Evolutionary conservation across 1,140 invertebrate species (phyloP).

Genomic region (Neodiprion virginianus): DNA sequence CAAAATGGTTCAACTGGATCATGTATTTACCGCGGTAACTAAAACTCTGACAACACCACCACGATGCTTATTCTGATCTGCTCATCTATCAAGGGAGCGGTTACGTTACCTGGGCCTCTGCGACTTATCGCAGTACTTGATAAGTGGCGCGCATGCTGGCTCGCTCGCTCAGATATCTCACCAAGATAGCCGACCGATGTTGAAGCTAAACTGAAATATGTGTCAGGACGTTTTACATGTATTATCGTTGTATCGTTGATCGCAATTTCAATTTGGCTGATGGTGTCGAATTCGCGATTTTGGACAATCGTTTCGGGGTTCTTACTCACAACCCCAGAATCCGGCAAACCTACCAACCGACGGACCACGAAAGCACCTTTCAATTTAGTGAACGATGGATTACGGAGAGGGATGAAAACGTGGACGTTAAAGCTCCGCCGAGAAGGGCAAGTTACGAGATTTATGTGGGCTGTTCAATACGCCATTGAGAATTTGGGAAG

Average conservation of each 20-base stretch:
- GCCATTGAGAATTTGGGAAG: too few species aligned
- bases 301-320: neutral
- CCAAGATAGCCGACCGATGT: neutral
- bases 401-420: too few species aligned
- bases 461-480: too few species aligned
- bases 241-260: too few species aligned
- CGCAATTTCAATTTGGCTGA: neutral
- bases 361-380: neutral
- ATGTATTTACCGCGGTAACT: neutral
- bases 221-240: neutral
- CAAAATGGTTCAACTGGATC: neutral
- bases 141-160: neutral
- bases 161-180: neutral
- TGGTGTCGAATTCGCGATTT: neutral
- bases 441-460: too few species aligned
- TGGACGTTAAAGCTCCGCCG: too few species aligned
- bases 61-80: neutral
- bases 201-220: neutral
- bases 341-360: too few species aligned
- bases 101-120: neutral
- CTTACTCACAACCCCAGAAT: too few species aligned
- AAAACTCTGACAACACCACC: neutral
- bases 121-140: constrained; percentile 3
- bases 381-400: neutral
- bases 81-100: neutral